Evolutionary conservation across 2,797 vertebrate species (phyloP).

Genomic region (Tamandua tetradactyla): DNA sequence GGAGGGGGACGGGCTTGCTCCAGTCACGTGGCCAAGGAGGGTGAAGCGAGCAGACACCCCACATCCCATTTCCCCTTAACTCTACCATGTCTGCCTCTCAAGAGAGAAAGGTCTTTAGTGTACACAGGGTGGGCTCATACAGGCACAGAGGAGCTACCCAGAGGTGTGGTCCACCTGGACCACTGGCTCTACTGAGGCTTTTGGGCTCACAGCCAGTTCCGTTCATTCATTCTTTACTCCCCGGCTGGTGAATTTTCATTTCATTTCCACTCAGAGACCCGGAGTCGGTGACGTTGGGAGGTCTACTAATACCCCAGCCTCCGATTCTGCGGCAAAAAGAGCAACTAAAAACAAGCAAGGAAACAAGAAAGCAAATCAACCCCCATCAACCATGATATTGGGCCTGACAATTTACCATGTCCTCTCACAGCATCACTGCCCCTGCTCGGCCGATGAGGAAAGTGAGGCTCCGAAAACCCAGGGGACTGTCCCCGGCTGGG

Average conservation of each 20-base stretch:
- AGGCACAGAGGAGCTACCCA: not conserved
- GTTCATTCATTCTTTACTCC: not conserved
- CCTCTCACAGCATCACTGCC: not conserved
- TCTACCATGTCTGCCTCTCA: fast-evolving
- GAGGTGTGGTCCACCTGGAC: not conserved
- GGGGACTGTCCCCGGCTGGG: not conserved
- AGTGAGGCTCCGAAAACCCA: not conserved
- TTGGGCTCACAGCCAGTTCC: not conserved
- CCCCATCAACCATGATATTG: fast-evolving
- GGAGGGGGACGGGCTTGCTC: too few species aligned
- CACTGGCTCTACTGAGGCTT: not conserved
- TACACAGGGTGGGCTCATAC: fast-evolving
- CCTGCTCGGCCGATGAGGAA: not conserved
- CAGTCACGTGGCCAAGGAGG: not conserved
- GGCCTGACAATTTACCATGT: too few species aligned
- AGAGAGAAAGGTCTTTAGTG: not conserved
- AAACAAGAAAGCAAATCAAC: not conserved
- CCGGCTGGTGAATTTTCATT: not conserved
- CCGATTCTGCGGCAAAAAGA: too few species aligned
- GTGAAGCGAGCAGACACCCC: not conserved
- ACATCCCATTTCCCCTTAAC: not conserved
- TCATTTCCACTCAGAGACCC: not conserved
- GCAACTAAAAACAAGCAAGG: not conserved
- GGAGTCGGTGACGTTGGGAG: not conserved
- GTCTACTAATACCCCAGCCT: not conserved